Evolutionary conservation across 2,113 vertebrate species (phyloP).

Genomic region (pig (Sus scrofa)): DNA sequence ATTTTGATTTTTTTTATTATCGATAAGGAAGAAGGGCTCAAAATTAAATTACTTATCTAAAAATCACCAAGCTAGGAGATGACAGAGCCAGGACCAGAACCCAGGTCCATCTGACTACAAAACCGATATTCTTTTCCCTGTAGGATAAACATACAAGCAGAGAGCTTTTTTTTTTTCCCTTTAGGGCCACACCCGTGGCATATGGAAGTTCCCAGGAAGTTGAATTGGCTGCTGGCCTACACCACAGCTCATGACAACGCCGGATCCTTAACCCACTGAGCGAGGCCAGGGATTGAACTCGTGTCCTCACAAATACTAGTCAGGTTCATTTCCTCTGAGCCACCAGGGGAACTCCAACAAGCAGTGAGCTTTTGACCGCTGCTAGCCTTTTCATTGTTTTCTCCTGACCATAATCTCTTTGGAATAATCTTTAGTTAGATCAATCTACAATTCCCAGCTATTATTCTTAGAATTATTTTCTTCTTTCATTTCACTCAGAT

Average conservation of each 20-base stretch:
- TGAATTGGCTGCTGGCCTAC: no score
- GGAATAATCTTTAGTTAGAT: background rate
- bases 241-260: no score
- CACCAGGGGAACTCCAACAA: no score
- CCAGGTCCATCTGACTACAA: background rate
- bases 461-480: slow-evolving; percentile 13
- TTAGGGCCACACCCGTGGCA: no score
- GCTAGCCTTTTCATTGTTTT: background rate
- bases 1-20: background rate
- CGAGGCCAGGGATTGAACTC: no score
- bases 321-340: no score
- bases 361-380: background rate
- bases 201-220: no score
- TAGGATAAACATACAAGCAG: background rate
- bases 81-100: background rate
- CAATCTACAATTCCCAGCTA: background rate
- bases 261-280: no score
- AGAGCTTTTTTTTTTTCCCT: background rate
- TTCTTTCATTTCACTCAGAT: slow-evolving; percentile 22
- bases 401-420: background rate
- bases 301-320: no score
- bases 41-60: background rate
- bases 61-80: background rate
- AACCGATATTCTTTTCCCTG: background rate
- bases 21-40: background rate